Percentiles rank a stretch among this genome's conserved stretches.
These are phyloP conservation scores for Girardinichthys multiradiatus DNA, from an alignment of 2,113 vertebrate genomes.

Conservation along the genomic window DNA sequence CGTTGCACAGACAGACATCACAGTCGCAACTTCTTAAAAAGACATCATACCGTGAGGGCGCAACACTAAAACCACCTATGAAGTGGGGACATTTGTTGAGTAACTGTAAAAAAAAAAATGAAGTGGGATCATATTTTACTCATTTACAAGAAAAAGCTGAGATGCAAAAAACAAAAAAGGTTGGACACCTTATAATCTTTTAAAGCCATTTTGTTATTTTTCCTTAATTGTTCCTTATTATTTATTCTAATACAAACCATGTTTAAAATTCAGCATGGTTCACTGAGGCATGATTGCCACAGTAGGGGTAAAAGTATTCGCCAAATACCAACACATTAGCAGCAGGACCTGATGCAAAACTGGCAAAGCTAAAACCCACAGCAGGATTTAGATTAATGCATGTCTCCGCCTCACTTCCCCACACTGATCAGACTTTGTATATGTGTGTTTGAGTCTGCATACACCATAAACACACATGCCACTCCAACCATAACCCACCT, in stretches of 20 bases:
- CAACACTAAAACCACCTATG: background rate
- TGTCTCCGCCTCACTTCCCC: slow-evolving; percentile 53
- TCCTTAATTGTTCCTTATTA: slow-evolving; percentile 9
- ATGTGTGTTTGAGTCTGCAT: slow-evolving; percentile 6
- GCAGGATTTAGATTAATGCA: slow-evolving; percentile 65
- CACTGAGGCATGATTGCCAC: slow-evolving; percentile 59
- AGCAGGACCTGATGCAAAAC: slow-evolving; percentile 51
- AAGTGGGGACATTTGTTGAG: slow-evolving; percentile 6
- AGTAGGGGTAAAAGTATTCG: slow-evolving; percentile 50
- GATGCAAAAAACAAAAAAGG: slow-evolving; percentile 14
- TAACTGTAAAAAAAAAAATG: background rate
- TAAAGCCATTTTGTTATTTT: slow-evolving; percentile 21
- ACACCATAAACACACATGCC: slow-evolving; percentile 36
- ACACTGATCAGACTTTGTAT: slow-evolving; percentile 57
- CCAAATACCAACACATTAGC: slow-evolving; percentile 47
- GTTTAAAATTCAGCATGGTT: slow-evolving; percentile 49
- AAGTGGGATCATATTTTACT: background rate
- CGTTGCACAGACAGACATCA: background rate
- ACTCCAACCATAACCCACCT: slow-evolving; percentile 55
- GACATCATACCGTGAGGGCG: background rate
- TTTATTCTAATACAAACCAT: slow-evolving; percentile 48
- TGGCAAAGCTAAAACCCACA: slow-evolving; percentile 52
- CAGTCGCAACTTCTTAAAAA: background rate
- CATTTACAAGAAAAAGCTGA: slow-evolving; percentile 1
- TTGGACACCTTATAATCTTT: background rate